phyloP scores from a whole-genome alignment of 2,888 invertebrate species.

The Drosophila gaucha region DNA sequence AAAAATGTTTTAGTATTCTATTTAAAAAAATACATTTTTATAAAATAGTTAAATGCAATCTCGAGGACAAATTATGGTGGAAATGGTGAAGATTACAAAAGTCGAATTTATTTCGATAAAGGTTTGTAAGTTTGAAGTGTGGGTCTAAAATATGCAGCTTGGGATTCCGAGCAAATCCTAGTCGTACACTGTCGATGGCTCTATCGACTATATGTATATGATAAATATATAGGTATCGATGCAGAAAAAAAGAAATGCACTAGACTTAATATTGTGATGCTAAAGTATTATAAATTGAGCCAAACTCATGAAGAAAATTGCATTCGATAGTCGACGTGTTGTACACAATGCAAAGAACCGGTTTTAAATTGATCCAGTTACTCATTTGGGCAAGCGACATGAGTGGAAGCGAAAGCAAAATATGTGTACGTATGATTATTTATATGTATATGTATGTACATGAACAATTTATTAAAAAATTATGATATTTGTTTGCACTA shows the following conservation, averaged over 20 bases:
- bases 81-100: too few species aligned
- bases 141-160: too few species aligned
- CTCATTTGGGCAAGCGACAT: constrained; percentile 9
- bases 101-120: too few species aligned
- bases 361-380: constrained; percentile 6
- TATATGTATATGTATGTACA: neutral
- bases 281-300: neutral
- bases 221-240: neutral
- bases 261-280: neutral
- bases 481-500: neutral
- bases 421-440: neutral
- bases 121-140: too few species aligned
- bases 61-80: too few species aligned
- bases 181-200: too few species aligned
- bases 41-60: too few species aligned
- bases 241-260: neutral
- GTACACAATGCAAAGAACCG: neutral
- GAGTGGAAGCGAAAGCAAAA: neutral
- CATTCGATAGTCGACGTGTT: neutral
- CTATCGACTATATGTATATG: too few species aligned
- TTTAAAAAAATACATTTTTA: too few species aligned
- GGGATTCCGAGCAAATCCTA: too few species aligned
- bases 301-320: neutral
- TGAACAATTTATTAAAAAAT: neutral
- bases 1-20: too few species aligned